Evolutionary conservation across 2,888 invertebrate genomes (phyloP).

Genomic region (Biston betularia): DNA sequence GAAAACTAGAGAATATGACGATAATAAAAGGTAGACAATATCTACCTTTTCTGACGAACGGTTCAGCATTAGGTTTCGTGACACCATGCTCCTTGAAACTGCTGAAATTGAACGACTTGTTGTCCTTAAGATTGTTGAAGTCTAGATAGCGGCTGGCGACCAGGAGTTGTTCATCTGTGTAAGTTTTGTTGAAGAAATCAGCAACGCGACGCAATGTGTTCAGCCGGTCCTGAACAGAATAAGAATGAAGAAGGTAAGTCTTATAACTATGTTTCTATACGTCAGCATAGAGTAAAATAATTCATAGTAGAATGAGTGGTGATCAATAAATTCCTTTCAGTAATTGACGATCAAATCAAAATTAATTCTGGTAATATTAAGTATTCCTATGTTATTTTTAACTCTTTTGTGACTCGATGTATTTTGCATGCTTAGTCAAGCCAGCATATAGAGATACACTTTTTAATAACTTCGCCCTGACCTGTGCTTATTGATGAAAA

Average conservation of each 20-base stretch:
- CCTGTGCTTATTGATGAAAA: too few relatives aligned
- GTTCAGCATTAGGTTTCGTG: slow-evolving; percentile 24
- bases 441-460: too few relatives aligned
- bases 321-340: too few relatives aligned
- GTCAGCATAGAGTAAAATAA: background rate
- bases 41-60: slow-evolving; percentile 49
- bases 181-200: slow-evolving; percentile 82
- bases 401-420: too few relatives aligned
- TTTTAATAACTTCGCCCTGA: too few relatives aligned
- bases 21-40: too few relatives aligned
- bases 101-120: slow-evolving; percentile 77
- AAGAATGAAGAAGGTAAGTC: background rate
- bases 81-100: slow-evolving; percentile 21
- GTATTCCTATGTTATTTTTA: too few relatives aligned
- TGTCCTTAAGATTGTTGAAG: slow-evolving; percentile 90
- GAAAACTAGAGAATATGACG: too few relatives aligned
- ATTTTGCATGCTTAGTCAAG: too few relatives aligned
- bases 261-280: too few relatives aligned
- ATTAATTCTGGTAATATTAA: too few relatives aligned
- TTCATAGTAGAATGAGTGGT: background rate
- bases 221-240: slow-evolving; percentile 40
- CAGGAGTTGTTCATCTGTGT: slow-evolving; percentile 80
- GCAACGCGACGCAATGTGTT: slow-evolving; percentile 78
- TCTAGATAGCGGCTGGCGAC: slow-evolving; percentile 88
- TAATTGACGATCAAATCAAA: too few relatives aligned